Percentiles rank a stretch among this genome's conserved stretches.
phyloP scores from a whole-genome alignment of 2,113 vertebrate genomes.

The Tetraodon nigroviridis region DNA sequence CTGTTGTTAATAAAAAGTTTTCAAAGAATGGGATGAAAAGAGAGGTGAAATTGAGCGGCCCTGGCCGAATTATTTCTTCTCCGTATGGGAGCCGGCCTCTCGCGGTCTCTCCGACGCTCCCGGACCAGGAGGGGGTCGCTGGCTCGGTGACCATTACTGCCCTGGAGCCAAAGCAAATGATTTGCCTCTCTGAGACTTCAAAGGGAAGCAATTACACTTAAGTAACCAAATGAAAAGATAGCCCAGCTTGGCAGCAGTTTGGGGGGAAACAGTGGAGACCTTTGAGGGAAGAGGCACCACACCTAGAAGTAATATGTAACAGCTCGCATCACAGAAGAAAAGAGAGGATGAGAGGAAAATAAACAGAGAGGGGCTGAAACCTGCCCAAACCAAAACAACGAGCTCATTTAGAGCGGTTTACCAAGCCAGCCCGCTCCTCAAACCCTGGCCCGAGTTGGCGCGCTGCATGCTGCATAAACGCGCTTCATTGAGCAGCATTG shows the following conservation, averaged over 20 bases:
- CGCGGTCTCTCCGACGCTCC: constrained; percentile 71
- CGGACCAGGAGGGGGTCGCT: constrained; percentile 73
- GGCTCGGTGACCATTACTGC: constrained; percentile 75
- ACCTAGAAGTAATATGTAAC: constrained; percentile 74
- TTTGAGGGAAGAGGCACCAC: constrained; percentile 76
- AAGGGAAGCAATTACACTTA: constrained; percentile 83
- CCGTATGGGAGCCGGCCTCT: constrained; percentile 81
- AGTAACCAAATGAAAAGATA: constrained; percentile 84
- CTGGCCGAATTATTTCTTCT: constrained; percentile 80
- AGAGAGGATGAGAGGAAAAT: constrained; percentile 51
- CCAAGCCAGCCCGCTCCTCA: constrained; percentile 48
- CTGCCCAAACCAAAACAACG: constrained; percentile 63
- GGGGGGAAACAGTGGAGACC: constrained; percentile 74
- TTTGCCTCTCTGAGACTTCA: constrained; percentile 83
- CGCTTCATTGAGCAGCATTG: constrained; percentile 2
- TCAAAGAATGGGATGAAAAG: constrained; percentile 82
- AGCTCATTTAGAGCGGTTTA: constrained; percentile 55
- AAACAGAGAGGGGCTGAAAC: constrained; percentile 56
- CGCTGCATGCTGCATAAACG: constrained; percentile 31
- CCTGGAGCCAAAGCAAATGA: constrained; percentile 79
- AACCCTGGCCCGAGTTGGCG: constrained; percentile 45
- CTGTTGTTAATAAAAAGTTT: constrained; percentile 84
- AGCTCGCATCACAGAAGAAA: constrained; percentile 58
- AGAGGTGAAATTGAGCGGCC: constrained; percentile 80
- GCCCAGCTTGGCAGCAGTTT: constrained; percentile 77